phyloP scores from a whole-genome alignment of 37 sponge, comb jelly and placozoan species.

The Geodia barretti region DNA sequence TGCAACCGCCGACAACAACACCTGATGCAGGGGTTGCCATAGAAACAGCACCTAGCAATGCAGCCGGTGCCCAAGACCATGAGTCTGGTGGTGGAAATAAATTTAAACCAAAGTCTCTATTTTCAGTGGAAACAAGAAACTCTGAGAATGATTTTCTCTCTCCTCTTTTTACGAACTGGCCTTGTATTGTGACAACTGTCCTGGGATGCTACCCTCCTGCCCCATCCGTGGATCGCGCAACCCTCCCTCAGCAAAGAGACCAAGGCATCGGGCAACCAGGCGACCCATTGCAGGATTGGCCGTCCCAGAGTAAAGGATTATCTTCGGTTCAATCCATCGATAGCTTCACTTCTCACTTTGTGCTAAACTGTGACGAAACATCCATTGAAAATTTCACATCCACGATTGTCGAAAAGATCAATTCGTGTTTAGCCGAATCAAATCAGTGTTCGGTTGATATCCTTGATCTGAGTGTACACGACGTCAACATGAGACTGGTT shows the following conservation, averaged over 20 bases:
- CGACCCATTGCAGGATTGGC: background rate
- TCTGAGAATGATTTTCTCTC: conserved; percentile 4
- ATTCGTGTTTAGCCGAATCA: background rate
- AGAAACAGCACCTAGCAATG: background rate
- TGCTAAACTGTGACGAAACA: conserved; percentile 32
- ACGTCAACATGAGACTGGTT: background rate
- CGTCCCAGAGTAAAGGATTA: background rate
- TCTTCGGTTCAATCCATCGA: conserved; percentile 49
- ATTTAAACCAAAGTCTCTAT: background rate
- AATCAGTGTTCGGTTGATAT: background rate
- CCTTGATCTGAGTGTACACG: background rate
- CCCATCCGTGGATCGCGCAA: background rate
- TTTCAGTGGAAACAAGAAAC: too few relatives aligned
- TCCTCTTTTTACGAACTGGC: conserved; percentile 58
- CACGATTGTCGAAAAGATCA: conserved; percentile 48
- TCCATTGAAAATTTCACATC: conserved; percentile 7
- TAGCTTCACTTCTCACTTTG: conserved; percentile 32
- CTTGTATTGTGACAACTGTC: conserved; percentile 51
- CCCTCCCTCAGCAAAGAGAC: background rate
- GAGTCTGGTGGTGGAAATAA: background rate
- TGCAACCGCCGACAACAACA: too few relatives aligned
- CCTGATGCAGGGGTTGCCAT: too few relatives aligned
- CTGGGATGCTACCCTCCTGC: conserved; percentile 41
- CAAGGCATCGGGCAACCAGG: background rate
- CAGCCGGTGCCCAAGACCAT: too few relatives aligned